Conservation (phyloP, 2,797 vertebrate species). For the Alauda arvensis region DNA sequence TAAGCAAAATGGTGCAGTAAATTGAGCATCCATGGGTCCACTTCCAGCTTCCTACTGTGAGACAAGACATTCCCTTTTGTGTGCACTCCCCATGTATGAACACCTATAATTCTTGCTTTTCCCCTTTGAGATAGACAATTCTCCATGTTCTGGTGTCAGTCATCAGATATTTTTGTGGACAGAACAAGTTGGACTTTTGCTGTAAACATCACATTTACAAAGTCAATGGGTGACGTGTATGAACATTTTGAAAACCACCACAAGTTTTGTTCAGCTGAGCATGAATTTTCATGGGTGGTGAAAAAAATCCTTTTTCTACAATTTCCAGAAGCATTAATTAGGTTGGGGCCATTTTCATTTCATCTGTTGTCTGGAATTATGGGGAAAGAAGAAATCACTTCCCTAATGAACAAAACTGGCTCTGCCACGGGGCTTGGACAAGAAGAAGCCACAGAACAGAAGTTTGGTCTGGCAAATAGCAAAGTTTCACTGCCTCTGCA, state of each 20-base stretch:
- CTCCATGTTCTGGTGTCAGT: not conserved
- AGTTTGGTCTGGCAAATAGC: not conserved
- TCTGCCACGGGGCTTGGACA: not conserved
- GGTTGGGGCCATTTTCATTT: not conserved
- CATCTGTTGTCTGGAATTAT: not conserved
- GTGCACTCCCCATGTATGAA: not conserved
- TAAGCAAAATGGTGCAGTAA: not conserved
- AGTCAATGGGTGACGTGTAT: accelerated
- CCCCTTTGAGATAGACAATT: not conserved
- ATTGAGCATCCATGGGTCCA: not conserved
- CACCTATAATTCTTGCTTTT: not conserved
- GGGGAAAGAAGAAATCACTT: not conserved
- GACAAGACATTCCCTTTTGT: accelerated
- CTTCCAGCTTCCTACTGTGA: not conserved
- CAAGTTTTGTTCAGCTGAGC: not conserved
- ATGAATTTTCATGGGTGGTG: not conserved
- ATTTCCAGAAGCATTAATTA: not conserved
- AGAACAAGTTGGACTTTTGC: not conserved
- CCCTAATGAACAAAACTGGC: not conserved
- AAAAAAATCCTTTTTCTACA: not conserved
- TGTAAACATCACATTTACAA: not conserved
- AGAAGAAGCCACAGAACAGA: not conserved
- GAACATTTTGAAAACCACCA: not conserved
- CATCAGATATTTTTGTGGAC: not conserved
- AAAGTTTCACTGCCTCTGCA: not conserved